phyloP scores from a whole-genome alignment of 2,888 invertebrate genomes.

The Pycnomerus fuliginosus region DNA sequence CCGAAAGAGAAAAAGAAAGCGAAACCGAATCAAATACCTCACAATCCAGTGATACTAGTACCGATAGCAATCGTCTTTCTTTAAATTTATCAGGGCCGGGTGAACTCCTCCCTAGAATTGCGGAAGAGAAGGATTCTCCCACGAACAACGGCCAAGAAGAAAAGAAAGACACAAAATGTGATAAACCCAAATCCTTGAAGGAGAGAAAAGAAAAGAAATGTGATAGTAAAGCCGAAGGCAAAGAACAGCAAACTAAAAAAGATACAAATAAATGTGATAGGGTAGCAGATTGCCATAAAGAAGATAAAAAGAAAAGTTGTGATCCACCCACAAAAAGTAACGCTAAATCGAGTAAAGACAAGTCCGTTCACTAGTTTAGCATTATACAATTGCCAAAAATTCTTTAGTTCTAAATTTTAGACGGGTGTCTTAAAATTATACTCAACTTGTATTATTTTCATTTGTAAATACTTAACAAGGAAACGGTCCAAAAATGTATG shows the following conservation, averaged over 20 bases:
- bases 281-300: slow-evolving; percentile 9
- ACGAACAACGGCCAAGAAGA: slow-evolving; percentile 55
- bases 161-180: slow-evolving; percentile 20
- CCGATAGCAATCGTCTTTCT: slow-evolving; percentile 48
- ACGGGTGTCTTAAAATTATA: slow-evolving; percentile 19
- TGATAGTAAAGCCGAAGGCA: slow-evolving; percentile 7
- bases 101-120: slow-evolving; percentile 75
- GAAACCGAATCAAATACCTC: slow-evolving; percentile 30
- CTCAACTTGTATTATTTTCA: no score
- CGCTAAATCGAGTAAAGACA: slow-evolving; percentile 14
- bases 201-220: slow-evolving; percentile 19
- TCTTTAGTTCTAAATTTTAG: slow-evolving; percentile 6
- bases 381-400: slow-evolving; percentile 16
- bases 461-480: slow-evolving; percentile 4
- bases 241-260: slow-evolving; percentile 3
- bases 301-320: slow-evolving; percentile 16
- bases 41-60: slow-evolving; percentile 25
- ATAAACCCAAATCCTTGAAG: slow-evolving; percentile 6
- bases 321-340: slow-evolving; percentile 15
- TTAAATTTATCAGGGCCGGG: slow-evolving; percentile 56
- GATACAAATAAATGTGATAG: slow-evolving; percentile 14
- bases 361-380: slow-evolving; percentile 21
- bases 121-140: slow-evolving; percentile 84
- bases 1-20: slow-evolving; percentile 45
- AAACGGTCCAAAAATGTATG: slow-evolving; percentile 7